A percentile compares a stretch with the other conserved stretches of the same genome.
phyloP scores from a whole-genome alignment of 2,888 invertebrate species.

The Tachystola acroxantha region DNA sequence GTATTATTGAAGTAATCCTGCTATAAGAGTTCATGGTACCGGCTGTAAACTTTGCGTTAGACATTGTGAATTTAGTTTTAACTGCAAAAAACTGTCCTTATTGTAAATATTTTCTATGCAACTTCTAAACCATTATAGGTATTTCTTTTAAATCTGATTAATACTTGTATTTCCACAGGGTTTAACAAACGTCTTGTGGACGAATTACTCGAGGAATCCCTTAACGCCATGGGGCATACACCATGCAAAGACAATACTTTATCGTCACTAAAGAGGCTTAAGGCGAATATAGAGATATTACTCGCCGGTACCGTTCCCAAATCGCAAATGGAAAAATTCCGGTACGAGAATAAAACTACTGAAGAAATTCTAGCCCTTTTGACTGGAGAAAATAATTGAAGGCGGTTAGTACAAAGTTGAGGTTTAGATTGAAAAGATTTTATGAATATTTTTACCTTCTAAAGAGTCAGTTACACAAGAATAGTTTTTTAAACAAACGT shows the following conservation, averaged over 20 bases:
- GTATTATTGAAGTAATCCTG: too few species aligned
- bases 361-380: constrained; percentile 89
- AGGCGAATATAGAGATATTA: constrained; percentile 86
- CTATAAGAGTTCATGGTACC: too few species aligned
- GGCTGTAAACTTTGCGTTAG: too few species aligned
- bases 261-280: constrained; percentile 81
- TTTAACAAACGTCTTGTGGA: constrained; percentile 87
- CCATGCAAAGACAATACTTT: constrained; percentile 79
- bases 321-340: constrained; percentile 86
- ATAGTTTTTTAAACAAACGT: too few species aligned
- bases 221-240: constrained; percentile 84
- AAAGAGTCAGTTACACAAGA: too few species aligned
- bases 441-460: background rate
- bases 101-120: constrained; percentile 3
- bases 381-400: constrained; percentile 57
- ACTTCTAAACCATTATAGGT: constrained; percentile 4
- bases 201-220: constrained; percentile 87
- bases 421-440: background rate
- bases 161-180: constrained; percentile 41
- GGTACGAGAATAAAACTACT: constrained; percentile 84
- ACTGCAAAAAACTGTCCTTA: background rate
- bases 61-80: too few species aligned
- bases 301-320: constrained; percentile 90
- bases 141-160: too few species aligned
- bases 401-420: too few species aligned